Base-by-base conservation (phyloP, 2,113 vertebrate genomes). In the Thermophis baileyi region DNA sequence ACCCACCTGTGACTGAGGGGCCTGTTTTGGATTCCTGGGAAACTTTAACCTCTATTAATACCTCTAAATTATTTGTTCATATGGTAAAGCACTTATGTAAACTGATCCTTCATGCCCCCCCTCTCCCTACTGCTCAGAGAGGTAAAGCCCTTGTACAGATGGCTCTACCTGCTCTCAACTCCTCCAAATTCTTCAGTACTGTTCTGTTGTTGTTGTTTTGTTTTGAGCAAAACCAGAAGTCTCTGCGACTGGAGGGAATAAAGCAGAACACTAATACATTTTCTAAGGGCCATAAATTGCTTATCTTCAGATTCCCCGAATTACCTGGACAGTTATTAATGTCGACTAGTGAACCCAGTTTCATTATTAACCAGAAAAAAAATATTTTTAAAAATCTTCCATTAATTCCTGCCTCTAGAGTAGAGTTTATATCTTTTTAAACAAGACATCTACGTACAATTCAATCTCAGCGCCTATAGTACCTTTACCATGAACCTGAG, bases 21-120 rank as follows among this genome's bases (percentile, higher is more conserved):
- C 96, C 97, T 96, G 97, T 87, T 96, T 97, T 93, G 97, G 97
- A 98, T 99, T 98, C 97, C 97, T 98, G 98, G 98, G 98, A 98
- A 98, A 98, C 98, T 98, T 98, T 98, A 98, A 98, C 97, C 98
- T 98, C 98, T 98, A 98, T 98, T 98, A 99, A 99, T 98, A 98
- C 98, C 98, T 95, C 97, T 97, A 98, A 98, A 98, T 98, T 98
- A 98, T 98, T 99, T 98, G 98, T 98, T 98, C 98, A 98, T 98
- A 98, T 99, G 98, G 98, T 97, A 98, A 98, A 98, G 98, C 96
- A 98, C 97, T 98, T 98, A 98, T 98, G 98, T 98, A 98, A 99
- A 97, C 97, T 93, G 98, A 98, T 98, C 98, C 6, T 20, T 90
- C 94, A 89, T 93, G 12, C 93, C n/a, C 54, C 35, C 74, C 94